These are phyloP conservation scores for Halictus ligatus DNA, from an alignment of 2,888 invertebrate species.

Conservation along the genomic window DNA sequence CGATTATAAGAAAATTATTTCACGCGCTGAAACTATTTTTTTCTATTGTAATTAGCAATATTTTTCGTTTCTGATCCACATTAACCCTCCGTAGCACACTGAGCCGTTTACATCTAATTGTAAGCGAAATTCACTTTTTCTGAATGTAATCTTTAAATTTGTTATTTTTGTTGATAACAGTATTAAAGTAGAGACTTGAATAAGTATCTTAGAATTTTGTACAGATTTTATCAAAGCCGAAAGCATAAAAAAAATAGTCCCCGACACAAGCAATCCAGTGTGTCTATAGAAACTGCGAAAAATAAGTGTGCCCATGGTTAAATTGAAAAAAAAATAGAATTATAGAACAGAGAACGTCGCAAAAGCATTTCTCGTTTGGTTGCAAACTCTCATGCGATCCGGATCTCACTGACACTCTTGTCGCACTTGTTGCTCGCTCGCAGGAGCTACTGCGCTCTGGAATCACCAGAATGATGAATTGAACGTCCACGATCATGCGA, in stretches of 20 bases:
- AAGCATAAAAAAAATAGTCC: no score
- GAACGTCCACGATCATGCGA: background rate
- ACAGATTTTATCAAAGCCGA: no score
- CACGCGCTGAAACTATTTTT: background rate
- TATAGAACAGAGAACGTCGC: background rate
- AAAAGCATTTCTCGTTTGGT: background rate
- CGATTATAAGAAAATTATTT: background rate
- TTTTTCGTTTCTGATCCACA: no score
- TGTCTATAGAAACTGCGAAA: background rate
- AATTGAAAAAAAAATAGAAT: background rate
- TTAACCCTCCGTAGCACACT: no score
- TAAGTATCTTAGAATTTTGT: no score
- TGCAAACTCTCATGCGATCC: background rate
- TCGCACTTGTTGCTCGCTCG: constrained; percentile 6
- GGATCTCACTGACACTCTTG: background rate
- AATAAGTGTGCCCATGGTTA: no score
- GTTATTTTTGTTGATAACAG: no score
- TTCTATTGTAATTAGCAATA: background rate
- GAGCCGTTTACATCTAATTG: no score
- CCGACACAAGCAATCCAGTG: background rate
- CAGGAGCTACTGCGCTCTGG: constrained; percentile 1
- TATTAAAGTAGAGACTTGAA: no score
- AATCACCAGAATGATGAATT: background rate
- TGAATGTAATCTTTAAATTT: no score
- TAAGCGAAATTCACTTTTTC: no score